Evolutionary conservation across 1,140 invertebrate genomes (phyloP).

Genomic region (Cephus cinctus): DNA sequence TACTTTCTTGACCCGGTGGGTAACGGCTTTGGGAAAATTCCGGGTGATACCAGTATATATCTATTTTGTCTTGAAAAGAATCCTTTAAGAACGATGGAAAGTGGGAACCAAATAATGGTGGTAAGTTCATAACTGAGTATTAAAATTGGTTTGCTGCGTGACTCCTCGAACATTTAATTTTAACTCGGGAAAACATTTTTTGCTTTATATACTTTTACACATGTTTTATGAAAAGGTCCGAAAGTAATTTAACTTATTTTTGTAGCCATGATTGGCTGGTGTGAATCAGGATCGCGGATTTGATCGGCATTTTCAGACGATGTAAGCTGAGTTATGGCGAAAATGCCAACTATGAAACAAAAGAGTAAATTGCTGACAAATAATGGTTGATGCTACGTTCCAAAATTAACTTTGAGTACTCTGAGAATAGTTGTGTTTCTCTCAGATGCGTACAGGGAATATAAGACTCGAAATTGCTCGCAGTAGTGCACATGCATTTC

Average conservation of each 20-base stretch:
- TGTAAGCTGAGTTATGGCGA: no score
- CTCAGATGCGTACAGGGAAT: no score
- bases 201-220: neutral
- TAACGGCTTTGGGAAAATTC: constrained; percentile 50
- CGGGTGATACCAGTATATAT: constrained; percentile 43
- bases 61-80: constrained; percentile 23
- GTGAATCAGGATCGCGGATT: no score
- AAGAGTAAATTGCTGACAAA: no score
- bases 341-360: no score
- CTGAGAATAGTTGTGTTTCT: no score
- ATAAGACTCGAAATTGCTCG: no score
- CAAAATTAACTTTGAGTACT: no score
- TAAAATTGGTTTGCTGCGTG: constrained; percentile 10
- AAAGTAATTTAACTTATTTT: neutral
- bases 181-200: constrained; percentile 19
- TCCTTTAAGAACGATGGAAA: constrained; percentile 43
- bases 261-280: neutral
- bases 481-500: no score
- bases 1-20: constrained; percentile 50
- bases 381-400: no score
- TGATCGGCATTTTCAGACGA: no score
- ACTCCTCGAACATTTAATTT: constrained; percentile 26
- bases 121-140: constrained; percentile 39
- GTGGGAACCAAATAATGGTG: constrained; percentile 29
- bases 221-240: neutral